phyloP scores from a whole-genome alignment of 2,113 vertebrate genomes.

The Rhabdornis inornatus region DNA sequence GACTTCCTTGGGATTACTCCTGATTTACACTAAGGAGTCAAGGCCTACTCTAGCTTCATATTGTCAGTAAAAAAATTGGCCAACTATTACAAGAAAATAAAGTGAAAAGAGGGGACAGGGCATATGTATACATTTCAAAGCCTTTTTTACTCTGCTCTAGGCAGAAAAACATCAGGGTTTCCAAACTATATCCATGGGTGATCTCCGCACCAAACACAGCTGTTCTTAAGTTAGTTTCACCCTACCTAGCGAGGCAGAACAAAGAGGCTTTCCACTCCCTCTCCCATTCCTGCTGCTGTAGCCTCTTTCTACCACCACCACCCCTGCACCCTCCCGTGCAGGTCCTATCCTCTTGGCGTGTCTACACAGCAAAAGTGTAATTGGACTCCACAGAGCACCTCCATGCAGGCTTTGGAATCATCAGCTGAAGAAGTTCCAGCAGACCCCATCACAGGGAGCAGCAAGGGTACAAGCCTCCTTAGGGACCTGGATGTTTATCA shows the following conservation, averaged over 20 bases:
- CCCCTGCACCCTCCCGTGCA: not conserved
- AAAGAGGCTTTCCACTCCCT: not conserved
- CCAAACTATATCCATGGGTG: not conserved
- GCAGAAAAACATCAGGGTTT: not conserved
- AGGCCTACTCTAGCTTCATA: not conserved
- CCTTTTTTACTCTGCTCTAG: not conserved
- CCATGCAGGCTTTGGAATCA: not conserved
- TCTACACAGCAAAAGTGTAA: not conserved
- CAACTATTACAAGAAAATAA: not conserved
- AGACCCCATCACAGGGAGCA: not conserved
- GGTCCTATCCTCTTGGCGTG: not conserved
- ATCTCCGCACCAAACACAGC: not conserved
- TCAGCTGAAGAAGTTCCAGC: not conserved
- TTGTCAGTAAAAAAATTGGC: not conserved
- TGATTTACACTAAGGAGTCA: not conserved
- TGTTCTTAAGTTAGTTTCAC: not conserved
- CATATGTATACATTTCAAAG: not conserved
- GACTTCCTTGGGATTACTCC: not conserved
- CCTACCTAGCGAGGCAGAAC: not conserved
- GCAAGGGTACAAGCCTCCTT: not conserved
- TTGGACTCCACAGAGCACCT: not conserved
- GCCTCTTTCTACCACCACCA: not conserved
- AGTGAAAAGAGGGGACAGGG: not conserved
- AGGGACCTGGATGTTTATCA: not conserved
- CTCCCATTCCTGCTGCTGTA: not conserved